A percentile compares a stretch with the other conserved stretches of the same genome.
phyloP scores from a whole-genome alignment of 2,113 vertebrate genomes.

The Trematomus loennbergii region DNA sequence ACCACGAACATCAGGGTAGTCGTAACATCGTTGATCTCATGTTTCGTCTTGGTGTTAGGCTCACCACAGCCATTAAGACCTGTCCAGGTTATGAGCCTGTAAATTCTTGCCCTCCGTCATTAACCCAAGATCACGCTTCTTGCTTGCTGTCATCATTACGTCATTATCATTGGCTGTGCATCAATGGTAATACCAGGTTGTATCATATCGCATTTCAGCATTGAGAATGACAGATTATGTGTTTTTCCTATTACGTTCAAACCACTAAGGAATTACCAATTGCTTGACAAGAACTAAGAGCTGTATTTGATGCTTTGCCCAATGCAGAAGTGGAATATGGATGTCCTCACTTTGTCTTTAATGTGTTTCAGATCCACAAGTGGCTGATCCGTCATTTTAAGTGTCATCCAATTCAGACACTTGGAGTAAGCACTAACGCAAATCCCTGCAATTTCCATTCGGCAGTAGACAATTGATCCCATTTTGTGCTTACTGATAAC shows the following conservation, averaged over 20 bases:
- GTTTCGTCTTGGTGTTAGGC: conserved; percentile 50
- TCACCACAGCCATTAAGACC: conserved; percentile 52
- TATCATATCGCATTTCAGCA: conserved; percentile 20
- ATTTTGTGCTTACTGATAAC: conserved; percentile 4
- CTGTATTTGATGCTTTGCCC: conserved; percentile 24
- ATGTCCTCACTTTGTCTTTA: conserved; percentile 20
- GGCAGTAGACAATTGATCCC: background rate
- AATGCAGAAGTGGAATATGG: conserved; percentile 46
- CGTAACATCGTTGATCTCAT: conserved; percentile 49
- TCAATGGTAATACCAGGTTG: conserved; percentile 48
- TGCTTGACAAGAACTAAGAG: conserved; percentile 34
- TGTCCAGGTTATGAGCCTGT: conserved; percentile 54
- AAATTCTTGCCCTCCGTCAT: conserved; percentile 50
- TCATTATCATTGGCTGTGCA: conserved; percentile 45
- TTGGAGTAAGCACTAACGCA: background rate
- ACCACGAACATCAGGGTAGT: conserved; percentile 32
- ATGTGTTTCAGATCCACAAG: conserved; percentile 33
- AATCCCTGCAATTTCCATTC: conserved; percentile 20
- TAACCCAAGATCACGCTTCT: conserved; percentile 46
- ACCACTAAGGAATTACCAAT: conserved; percentile 46
- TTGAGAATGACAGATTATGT: conserved; percentile 42
- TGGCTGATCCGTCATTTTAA: conserved; percentile 43
- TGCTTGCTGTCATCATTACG: conserved; percentile 34
- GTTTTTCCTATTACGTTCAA: conserved; percentile 59
- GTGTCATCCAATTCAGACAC: conserved; percentile 15